Conservation (phyloP, 2,888 invertebrate species). For the Venusia cambrica region DNA sequence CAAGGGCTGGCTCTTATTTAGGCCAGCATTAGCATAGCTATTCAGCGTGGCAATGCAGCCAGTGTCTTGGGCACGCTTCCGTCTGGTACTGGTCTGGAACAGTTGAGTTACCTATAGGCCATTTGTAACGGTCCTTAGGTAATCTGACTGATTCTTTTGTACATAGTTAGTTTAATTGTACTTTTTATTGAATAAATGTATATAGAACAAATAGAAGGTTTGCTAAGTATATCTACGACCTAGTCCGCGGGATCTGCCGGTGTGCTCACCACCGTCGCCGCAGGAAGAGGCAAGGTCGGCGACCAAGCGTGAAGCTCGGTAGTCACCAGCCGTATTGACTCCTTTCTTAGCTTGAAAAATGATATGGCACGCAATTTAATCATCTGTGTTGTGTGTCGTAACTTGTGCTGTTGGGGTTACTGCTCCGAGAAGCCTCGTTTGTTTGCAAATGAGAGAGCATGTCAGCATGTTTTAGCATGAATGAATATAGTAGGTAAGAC, state of each 20-base stretch:
- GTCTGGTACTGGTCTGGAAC: no score
- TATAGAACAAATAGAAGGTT: slow-evolving; percentile 1
- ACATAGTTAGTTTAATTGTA: no score
- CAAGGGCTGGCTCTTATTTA: no score
- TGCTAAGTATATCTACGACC: slow-evolving; percentile 23
- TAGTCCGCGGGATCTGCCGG: slow-evolving; percentile 40
- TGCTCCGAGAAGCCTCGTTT: slow-evolving; percentile 14
- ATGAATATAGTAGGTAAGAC: slow-evolving; percentile 1
- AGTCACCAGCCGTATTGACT: slow-evolving; percentile 51
- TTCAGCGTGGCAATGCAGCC: no score
- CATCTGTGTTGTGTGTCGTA: slow-evolving; percentile 9
- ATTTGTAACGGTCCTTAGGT: no score
- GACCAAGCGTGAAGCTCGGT: slow-evolving; percentile 67
- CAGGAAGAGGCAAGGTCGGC: slow-evolving; percentile 78
- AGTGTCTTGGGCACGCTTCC: no score
- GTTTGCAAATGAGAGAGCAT: slow-evolving; percentile 18
- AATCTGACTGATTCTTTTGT: no score
- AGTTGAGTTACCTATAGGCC: no score
- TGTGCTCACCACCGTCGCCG: slow-evolving; percentile 41
- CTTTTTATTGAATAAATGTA: no score
- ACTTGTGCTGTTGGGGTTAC: slow-evolving; percentile 8
- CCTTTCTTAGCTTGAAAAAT: slow-evolving; percentile 30
- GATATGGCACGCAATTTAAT: slow-evolving; percentile 13
- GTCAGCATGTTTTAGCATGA: slow-evolving; percentile 6
- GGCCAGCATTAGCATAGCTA: no score